Base-by-base conservation (phyloP, 2,113 vertebrate species). In the Dendrocopos noguchii region DNA sequence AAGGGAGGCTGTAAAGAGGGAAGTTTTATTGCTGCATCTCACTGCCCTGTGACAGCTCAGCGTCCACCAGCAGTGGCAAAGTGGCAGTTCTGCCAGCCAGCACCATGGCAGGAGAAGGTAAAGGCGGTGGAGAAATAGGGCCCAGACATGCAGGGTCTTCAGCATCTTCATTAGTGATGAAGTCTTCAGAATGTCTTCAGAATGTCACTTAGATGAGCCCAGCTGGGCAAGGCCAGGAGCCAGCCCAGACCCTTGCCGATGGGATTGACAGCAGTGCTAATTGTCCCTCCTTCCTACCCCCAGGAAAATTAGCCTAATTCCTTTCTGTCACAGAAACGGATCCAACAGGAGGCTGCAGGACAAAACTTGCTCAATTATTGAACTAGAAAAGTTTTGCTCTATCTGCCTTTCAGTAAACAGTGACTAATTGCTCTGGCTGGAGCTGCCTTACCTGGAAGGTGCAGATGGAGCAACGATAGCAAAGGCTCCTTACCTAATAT, bases 301-400 rank as follows among this genome's bases (percentile, higher is more conserved):
- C 6, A 15, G 91, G 60, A 20, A 80, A 64, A 83, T 85, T 46
- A 44, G 55, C 2, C 1, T 46, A 59, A 93, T 92, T 63, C 66
- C 87, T 80, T 93, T 85, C 60, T 79, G 56, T 59, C 3, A 0
- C 57, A 93, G 80, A 91, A 88, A 71, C 44, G 74, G 81, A 93
- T 90, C 90, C 59, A 46, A 47, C 1, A 7, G 79, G 70, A 96
- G 56, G 78, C 84, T 63, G 55, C 9, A 87, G 92, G 89, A 95
- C 33, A 5, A 95, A 97, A 95, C 88, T 44, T 31, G 3, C 93
- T 95, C 92, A 97, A 94, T 95, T 97, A 96, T 92, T 96, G 94
- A 89, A 97, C 81, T 66, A 95, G 70, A 76, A 89, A 60, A 65
- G 77, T 63, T 57, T 87, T 79, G 39, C 74, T 93, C 64, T 80